These are phyloP conservation scores for Hippoglossus stenolepis DNA, from an alignment of 2,113 vertebrate genomes.

Conservation along the genomic window DNA sequence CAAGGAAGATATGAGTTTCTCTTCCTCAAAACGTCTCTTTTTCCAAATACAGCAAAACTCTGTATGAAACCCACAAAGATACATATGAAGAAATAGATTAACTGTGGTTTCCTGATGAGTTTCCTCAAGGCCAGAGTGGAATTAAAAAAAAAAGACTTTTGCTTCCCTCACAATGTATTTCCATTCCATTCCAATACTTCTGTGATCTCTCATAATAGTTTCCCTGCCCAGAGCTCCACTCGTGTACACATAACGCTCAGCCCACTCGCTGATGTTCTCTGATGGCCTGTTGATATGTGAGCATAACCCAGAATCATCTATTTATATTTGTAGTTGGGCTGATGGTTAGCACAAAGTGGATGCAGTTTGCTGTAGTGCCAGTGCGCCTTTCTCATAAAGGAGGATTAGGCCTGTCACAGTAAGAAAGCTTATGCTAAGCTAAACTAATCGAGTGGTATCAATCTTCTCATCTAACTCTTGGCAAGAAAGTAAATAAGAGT, in stretches of 20 bases:
- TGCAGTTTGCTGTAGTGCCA: background rate
- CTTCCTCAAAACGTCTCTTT: constrained; percentile 17
- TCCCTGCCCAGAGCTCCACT: background rate
- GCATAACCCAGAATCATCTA: background rate
- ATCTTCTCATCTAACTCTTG: background rate
- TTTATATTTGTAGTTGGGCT: background rate
- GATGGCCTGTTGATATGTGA: constrained; percentile 1
- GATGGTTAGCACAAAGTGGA: background rate
- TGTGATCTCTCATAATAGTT: constrained; percentile 6
- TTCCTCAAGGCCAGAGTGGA: constrained; percentile 13
- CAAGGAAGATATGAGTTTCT: constrained; percentile 20
- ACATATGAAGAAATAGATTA: constrained; percentile 3
- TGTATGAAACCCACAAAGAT: constrained; percentile 3
- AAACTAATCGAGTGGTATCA: background rate
- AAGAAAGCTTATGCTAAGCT: background rate
- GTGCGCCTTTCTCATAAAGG: background rate
- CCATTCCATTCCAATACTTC: constrained; percentile 13
- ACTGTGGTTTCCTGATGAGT: constrained; percentile 11
- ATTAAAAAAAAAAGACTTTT: constrained; percentile 36
- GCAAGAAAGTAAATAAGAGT: background rate
- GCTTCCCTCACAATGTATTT: constrained; percentile 22
- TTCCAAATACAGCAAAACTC: constrained; percentile 1
- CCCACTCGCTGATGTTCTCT: constrained; percentile 4
- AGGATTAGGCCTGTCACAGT: background rate
- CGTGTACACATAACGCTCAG: background rate